Evolutionary conservation across 2,797 vertebrate genomes (phyloP).

Genomic region (Enteromius anoplus): DNA sequence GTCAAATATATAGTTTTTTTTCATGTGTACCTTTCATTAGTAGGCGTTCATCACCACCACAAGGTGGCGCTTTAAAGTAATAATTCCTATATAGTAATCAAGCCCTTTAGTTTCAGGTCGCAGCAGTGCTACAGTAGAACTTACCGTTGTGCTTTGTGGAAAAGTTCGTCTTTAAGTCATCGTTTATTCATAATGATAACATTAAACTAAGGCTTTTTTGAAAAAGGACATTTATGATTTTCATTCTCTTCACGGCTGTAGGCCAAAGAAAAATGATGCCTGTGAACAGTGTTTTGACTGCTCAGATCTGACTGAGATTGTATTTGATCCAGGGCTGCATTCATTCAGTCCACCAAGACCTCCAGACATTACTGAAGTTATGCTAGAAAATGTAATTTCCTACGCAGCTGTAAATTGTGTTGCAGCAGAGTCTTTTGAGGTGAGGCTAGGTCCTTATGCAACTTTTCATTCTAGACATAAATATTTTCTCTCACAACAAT

Average conservation of each 20-base stretch:
- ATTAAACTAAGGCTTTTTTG: neutral
- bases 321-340: neutral
- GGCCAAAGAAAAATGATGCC: neutral
- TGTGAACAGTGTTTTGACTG: neutral
- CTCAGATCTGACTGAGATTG: neutral
- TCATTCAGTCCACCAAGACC: neutral
- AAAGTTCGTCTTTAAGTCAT: neutral
- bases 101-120: neutral
- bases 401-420: neutral
- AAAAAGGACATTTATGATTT: neutral
- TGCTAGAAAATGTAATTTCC: neutral
- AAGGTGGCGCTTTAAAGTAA: constrained; percentile 19
- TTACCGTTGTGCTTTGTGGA: neutral
- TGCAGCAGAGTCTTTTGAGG: neutral
- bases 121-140: neutral
- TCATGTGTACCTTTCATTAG: neutral
- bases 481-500: neutral
- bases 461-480: neutral
- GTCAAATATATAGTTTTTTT: neutral
- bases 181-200: neutral
- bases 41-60: neutral
- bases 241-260: neutral
- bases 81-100: neutral
- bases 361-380: neutral
- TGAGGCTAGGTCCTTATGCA: neutral